Percentiles rank a stretch among this genome's conserved stretches.
Conservation (phyloP, 2,113 vertebrate genomes). For the Paralichthys olivaceus region DNA sequence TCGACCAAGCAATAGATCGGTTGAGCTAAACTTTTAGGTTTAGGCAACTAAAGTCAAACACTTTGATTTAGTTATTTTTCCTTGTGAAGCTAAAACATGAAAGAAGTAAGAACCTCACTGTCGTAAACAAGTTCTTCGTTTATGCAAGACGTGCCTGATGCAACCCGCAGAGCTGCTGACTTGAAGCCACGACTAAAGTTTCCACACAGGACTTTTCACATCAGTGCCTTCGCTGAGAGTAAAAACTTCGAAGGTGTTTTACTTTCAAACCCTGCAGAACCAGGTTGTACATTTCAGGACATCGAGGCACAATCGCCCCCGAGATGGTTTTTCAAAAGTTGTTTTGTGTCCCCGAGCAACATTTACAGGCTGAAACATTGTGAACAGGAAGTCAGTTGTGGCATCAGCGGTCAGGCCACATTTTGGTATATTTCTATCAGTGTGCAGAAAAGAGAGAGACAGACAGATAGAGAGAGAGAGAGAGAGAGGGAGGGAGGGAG, state of each 20-base stretch:
- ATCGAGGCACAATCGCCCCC: too few species aligned
- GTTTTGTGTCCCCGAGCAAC: constrained; percentile 77
- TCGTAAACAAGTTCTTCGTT: constrained; percentile 23
- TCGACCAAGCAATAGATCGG: too few species aligned
- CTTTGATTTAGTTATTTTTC: too few species aligned
- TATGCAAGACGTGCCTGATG: constrained; percentile 52
- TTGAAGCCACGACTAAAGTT: constrained; percentile 1
- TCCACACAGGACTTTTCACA: constrained; percentile 18
- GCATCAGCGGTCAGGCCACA: constrained; percentile 78
- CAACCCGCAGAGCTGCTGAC: constrained; percentile 60
- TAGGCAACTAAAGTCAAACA: too few species aligned
- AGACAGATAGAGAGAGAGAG: constrained; percentile 44
- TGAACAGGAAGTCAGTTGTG: constrained; percentile 86
- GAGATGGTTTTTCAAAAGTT: constrained; percentile 1
- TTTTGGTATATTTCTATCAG: constrained; percentile 79
- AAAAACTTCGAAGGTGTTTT: not conserved
- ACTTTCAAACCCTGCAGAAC: not conserved
- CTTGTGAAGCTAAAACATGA: not conserved
- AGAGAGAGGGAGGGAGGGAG: constrained; percentile 39
- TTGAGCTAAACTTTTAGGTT: too few species aligned
- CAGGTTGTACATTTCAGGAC: not conserved
- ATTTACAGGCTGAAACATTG: constrained; percentile 64
- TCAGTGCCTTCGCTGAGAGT: not conserved
- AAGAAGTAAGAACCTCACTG: not conserved
- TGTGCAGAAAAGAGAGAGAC: constrained; percentile 51